phyloP scores from a whole-genome alignment of 2,888 invertebrate species.

The Drosophila nigricruria region DNA sequence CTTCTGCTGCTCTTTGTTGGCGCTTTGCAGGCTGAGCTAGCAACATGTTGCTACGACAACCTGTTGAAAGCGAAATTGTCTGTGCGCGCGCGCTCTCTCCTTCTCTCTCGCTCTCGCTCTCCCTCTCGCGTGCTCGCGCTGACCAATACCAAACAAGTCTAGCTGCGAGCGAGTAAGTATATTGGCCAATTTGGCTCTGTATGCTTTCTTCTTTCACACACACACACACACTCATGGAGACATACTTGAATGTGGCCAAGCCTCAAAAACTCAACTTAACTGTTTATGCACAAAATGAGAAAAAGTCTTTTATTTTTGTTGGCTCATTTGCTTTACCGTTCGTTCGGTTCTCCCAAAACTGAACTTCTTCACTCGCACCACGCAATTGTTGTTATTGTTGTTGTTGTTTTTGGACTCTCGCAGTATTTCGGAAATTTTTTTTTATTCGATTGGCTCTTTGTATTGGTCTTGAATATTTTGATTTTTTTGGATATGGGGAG shows the following conservation, averaged over 20 bases:
- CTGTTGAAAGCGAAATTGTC: constrained; percentile 85
- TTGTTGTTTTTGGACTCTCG: constrained; percentile 6
- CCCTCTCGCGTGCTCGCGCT: constrained; percentile 29
- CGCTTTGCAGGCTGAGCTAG: constrained; percentile 62
- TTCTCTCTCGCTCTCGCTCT: neutral
- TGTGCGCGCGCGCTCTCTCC: constrained; percentile 16
- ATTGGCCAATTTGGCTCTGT: constrained; percentile 47
- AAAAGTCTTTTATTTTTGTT: constrained; percentile 51
- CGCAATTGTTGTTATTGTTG: constrained; percentile 28
- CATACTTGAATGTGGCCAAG: constrained; percentile 58
- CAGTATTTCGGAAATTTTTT: constrained; percentile 38
- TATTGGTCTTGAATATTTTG: constrained; percentile 48
- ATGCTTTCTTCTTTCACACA: constrained; percentile 58
- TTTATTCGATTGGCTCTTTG: constrained; percentile 57
- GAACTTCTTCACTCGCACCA: constrained; percentile 39
- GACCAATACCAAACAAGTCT: constrained; percentile 57
- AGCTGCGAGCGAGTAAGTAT: constrained; percentile 35
- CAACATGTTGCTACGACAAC: constrained; percentile 77
- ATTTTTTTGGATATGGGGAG: neutral
- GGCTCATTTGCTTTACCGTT: constrained; percentile 75
- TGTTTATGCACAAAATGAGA: constrained; percentile 67
- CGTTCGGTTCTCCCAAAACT: constrained; percentile 60
- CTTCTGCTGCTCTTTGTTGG: constrained; percentile 39
- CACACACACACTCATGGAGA: constrained; percentile 10
- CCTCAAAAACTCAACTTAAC: constrained; percentile 76